These are phyloP conservation scores for pig (Sus scrofa) DNA, from an alignment of 2,113 vertebrate genomes.

Conservation along the genomic window T2T-Sscrofa CM000812.6:87718501-87719000, in stretches of 20 bases:
- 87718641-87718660: neutral
- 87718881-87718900: neutral
- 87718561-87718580: neutral
- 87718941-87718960: neutral
- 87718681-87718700: neutral
- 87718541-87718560: neutral
- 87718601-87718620: neutral
- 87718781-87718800: neutral
- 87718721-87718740: neutral
- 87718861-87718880: neutral
- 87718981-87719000: neutral
- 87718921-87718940: neutral
- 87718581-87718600: conserved; percentile 12
- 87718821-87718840: neutral
- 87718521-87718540: neutral
- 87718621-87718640: neutral
- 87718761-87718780: neutral
- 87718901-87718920: neutral
- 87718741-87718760: neutral
- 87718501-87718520: neutral
- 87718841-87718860: neutral
- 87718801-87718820: neutral
- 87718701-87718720: neutral
- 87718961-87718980: neutral
- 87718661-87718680: neutral